phyloP scores from a whole-genome alignment of 2,888 invertebrate species.

The Harpagoxenus sublaevis region DNA sequence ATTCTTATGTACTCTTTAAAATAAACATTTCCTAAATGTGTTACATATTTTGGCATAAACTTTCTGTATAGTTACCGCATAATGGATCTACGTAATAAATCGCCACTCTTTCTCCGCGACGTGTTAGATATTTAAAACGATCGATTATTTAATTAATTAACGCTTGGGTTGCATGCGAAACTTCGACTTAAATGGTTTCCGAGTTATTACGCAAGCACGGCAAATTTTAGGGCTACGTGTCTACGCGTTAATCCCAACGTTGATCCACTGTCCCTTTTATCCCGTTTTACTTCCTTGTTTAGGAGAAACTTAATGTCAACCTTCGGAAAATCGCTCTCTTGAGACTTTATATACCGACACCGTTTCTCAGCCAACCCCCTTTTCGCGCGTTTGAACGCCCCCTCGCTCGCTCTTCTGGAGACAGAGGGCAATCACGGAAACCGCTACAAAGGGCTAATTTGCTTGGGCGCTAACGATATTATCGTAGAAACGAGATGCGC shows the following conservation, averaged over 20 bases:
- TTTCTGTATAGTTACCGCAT: background rate
- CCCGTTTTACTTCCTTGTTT: slow-evolving; percentile 55
- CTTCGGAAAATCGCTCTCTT: slow-evolving; percentile 36
- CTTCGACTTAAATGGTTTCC: background rate
- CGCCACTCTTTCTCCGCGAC: background rate
- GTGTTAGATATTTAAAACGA: slow-evolving; percentile 16
- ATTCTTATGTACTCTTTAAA: background rate
- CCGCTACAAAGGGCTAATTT: slow-evolving; percentile 81
- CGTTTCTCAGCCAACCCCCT: slow-evolving; percentile 4
- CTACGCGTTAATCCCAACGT: slow-evolving; percentile 23
- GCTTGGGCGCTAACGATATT: slow-evolving; percentile 77
- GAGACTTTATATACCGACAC: slow-evolving; percentile 11
- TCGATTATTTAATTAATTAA: slow-evolving; percentile 33
- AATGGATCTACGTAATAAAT: slow-evolving; percentile 5
- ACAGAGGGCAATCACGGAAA: slow-evolving; percentile 73
- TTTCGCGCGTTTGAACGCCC: slow-evolving; percentile 26
- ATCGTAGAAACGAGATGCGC: slow-evolving; percentile 71
- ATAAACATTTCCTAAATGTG: background rate
- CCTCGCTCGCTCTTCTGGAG: slow-evolving; percentile 26
- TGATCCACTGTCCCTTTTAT: slow-evolving; percentile 43
- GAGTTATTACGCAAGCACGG: slow-evolving; percentile 7
- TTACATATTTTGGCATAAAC: background rate
- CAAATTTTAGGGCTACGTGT: slow-evolving; percentile 50
- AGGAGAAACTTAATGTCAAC: slow-evolving; percentile 52
- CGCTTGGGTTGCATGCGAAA: background rate